A percentile compares a stretch with the other conserved stretches of the same genome.
Evolutionary conservation across 2,888 invertebrate species (phyloP).

Genomic region (Ephialtes manifestator): DNA sequence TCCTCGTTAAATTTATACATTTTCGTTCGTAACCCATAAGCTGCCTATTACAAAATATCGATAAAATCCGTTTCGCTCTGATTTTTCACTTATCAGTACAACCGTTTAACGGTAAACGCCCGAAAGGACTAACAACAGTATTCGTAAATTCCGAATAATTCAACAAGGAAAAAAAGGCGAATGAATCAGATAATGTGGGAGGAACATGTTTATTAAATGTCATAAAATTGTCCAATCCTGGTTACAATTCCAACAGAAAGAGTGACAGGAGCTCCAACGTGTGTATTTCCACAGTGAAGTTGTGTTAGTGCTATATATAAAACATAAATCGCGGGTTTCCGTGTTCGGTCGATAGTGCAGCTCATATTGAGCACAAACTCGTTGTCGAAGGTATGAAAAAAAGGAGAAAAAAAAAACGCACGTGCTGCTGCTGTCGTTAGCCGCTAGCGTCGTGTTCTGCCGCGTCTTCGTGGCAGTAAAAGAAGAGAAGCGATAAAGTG

Average conservation of each 20-base stretch:
- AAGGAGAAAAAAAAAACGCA: background rate
- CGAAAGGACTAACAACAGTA: background rate
- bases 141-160: background rate
- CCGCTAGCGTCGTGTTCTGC: background rate
- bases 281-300: background rate
- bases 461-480: slow-evolving; percentile 1
- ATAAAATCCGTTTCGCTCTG: background rate
- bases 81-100: background rate
- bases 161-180: slow-evolving; percentile 4
- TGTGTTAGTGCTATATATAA: background rate
- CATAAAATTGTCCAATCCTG: slow-evolving; percentile 10
- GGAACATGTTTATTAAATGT: slow-evolving; percentile 3
- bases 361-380: background rate
- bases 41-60: background rate
- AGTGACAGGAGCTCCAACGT: background rate
- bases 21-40: slow-evolving; percentile 1
- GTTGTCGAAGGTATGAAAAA: background rate
- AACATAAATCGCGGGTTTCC: slow-evolving; percentile 17
- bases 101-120: background rate
- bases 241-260: slow-evolving; percentile 12
- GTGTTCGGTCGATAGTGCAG: slow-evolving; percentile 39
- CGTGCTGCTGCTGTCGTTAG: background rate
- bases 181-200: background rate
- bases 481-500: background rate
- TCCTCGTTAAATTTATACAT: slow-evolving; percentile 76